A percentile compares a stretch with the other conserved stretches of the same genome.
These are phyloP conservation scores for Lasioglossum vierecki DNA, from an alignment of 2,888 invertebrate genomes.

Conservation along the genomic window DNA sequence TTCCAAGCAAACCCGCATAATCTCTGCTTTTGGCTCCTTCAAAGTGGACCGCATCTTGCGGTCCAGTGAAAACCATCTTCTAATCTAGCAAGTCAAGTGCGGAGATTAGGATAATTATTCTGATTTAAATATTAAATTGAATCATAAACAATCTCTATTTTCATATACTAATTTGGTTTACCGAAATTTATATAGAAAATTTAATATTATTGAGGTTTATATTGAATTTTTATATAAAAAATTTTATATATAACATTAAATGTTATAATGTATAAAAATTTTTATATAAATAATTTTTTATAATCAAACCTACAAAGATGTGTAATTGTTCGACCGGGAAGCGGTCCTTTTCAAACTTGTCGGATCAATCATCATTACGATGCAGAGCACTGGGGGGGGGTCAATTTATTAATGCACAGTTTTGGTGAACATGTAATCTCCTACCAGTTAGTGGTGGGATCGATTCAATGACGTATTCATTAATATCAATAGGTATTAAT, in stretches of 20 bases:
- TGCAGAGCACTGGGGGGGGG: not conserved
- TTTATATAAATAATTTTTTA: too few species aligned
- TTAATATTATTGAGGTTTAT: too few species aligned
- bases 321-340: not conserved
- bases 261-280: too few species aligned
- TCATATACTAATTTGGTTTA: too few species aligned
- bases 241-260: too few species aligned
- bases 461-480: not conserved
- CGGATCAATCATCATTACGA: not conserved
- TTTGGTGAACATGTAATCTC: not conserved
- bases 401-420: not conserved
- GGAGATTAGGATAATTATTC: not conserved
- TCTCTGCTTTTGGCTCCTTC: not conserved
- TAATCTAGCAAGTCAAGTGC: not conserved
- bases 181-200: too few species aligned
- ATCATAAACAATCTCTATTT: too few species aligned
- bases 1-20: not conserved
- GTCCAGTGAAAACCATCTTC: not conserved
- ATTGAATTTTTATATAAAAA: too few species aligned
- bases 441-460: not conserved
- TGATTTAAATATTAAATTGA: not conserved
- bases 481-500: conserved; percentile 11
- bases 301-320: not conserved
- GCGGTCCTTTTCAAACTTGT: not conserved
- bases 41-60: not conserved